Percentiles rank a stretch among this genome's conserved stretches.
Conservation (phyloP, 2,888 invertebrate genomes). For the Nipponacmea schrenckii region DNA sequence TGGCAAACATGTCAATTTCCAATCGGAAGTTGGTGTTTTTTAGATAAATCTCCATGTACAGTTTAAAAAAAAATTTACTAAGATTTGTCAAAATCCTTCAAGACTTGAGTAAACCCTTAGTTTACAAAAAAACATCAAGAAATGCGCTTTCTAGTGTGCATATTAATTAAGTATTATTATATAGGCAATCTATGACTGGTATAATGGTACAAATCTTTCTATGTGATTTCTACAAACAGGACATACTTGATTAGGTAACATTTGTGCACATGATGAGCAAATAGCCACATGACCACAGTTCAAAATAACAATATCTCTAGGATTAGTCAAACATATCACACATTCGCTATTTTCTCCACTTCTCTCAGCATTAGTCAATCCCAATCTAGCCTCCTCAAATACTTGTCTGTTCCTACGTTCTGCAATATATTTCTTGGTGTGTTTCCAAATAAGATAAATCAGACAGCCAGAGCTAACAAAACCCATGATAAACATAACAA, state of each 20-base stretch:
- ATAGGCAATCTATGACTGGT: constrained; percentile 35
- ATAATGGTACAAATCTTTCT: constrained; percentile 75
- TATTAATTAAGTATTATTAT: no score
- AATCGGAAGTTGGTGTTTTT: no score
- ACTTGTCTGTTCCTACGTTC: constrained; percentile 27
- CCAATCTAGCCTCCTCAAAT: constrained; percentile 32
- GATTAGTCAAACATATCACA: constrained; percentile 86
- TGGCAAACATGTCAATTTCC: no score
- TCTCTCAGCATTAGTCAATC: constrained; percentile 6
- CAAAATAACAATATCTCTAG: constrained; percentile 85
- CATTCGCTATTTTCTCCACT: constrained; percentile 71
- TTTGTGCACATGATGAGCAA: constrained; percentile 85
- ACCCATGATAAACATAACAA: constrained; percentile 73
- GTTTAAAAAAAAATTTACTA: no score
- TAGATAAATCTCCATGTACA: no score
- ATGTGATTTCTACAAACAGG: constrained; percentile 84
- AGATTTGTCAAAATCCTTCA: no score
- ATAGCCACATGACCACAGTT: constrained; percentile 92
- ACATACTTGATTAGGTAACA: constrained; percentile 76
- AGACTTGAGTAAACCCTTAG: no score
- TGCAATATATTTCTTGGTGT: constrained; percentile 61
- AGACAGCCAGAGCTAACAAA: constrained; percentile 72
- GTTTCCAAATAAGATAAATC: constrained; percentile 71
- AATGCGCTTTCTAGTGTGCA: no score
- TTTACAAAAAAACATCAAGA: no score